Evolutionary conservation across 2,113 vertebrate genomes (phyloP).

Genomic region (Malurus elegans): DNA sequence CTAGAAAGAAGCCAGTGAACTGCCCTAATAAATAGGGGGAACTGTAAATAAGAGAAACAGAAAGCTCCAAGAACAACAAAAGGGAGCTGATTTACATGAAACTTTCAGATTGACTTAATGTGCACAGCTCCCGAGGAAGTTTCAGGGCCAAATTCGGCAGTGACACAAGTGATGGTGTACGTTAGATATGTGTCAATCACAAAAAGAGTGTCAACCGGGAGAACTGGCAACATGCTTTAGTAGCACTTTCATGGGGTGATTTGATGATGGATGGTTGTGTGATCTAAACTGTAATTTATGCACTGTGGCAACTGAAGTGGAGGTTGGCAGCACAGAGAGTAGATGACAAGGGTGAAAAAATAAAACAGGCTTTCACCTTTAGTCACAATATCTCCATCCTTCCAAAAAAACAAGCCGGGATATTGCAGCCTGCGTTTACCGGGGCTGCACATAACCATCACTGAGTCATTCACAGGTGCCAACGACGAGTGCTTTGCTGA

Average conservation of each 20-base stretch:
- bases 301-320: constrained; percentile 66
- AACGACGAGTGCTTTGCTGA: background rate
- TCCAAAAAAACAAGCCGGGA: background rate
- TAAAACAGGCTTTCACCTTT: constrained; percentile 66
- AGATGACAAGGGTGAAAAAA: constrained; percentile 67
- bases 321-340: constrained; percentile 60
- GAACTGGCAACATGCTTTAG: constrained; percentile 54
- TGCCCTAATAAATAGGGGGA: background rate
- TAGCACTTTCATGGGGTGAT: constrained; percentile 56
- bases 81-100: constrained; percentile 29
- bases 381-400: constrained; percentile 44
- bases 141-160: constrained; percentile 57
- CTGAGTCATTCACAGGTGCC: background rate
- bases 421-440: background rate
- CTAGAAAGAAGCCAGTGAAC: background rate
- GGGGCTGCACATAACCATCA: background rate
- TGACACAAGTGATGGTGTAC: constrained; percentile 51
- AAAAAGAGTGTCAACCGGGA: constrained; percentile 57
- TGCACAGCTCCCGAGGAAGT: constrained; percentile 5
- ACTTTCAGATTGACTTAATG: constrained; percentile 35
- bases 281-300: constrained; percentile 67
- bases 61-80: constrained; percentile 18
- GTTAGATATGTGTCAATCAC: constrained; percentile 64
- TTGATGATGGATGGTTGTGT: constrained; percentile 61
- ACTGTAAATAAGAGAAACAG: background rate